These are phyloP conservation scores for Melanchra persicariae DNA, from an alignment of 2,888 invertebrate genomes.

Conservation along the genomic window DNA sequence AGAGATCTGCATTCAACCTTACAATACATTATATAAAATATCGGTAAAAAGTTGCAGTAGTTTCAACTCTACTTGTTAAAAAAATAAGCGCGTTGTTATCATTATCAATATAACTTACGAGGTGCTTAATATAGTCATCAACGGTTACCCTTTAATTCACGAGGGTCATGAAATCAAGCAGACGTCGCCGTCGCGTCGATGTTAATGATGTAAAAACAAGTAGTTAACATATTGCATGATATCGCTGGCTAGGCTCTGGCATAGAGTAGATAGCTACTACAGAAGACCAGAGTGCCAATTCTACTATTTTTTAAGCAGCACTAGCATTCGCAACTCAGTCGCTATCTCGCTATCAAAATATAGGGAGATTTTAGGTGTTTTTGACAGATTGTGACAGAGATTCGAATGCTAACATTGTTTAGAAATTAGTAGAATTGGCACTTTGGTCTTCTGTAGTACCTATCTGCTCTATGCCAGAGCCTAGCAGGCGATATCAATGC, in stretches of 20 bases:
- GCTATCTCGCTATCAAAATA: too few species aligned
- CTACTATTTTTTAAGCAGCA: too few species aligned
- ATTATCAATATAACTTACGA: conserved; percentile 31
- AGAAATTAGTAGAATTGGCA: too few species aligned
- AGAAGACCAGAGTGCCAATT: not conserved
- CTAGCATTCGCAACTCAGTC: too few species aligned
- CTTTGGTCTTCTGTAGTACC: not conserved
- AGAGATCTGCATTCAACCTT: not conserved
- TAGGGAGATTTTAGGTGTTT: too few species aligned
- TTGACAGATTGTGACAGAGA: too few species aligned
- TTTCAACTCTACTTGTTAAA: conserved; percentile 10
- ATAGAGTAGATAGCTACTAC: not conserved
- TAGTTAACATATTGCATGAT: conserved; percentile 53
- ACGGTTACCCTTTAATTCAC: conserved; percentile 36
- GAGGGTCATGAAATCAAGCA: conserved; percentile 57
- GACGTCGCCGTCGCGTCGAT: conserved; percentile 32
- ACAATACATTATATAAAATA: not conserved
- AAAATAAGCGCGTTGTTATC: conserved; percentile 13
- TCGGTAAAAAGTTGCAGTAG: not conserved
- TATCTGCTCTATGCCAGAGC: not conserved
- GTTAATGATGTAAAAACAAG: conserved; percentile 55
- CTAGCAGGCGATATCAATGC: conserved; percentile 41
- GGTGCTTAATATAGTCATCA: conserved; percentile 46
- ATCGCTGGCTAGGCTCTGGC: conserved; percentile 23
- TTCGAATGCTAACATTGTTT: too few species aligned